Conservation (phyloP, 2,113 vertebrate genomes). For the Ailuropoda melanoleuca region DNA sequence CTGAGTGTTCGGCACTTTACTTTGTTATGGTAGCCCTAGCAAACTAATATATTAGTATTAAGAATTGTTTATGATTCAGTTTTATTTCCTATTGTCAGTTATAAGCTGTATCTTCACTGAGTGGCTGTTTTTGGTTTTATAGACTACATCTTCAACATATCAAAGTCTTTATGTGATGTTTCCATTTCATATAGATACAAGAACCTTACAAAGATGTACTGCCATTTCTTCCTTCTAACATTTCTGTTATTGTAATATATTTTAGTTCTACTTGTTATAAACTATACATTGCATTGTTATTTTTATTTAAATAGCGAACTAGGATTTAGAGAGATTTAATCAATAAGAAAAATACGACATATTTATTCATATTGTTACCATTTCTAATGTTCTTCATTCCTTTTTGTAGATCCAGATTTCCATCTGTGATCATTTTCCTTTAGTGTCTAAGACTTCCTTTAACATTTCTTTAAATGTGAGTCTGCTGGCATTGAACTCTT, state of each 20-base stretch:
- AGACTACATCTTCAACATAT: not conserved
- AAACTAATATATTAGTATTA: not conserved
- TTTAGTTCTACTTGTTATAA: not conserved
- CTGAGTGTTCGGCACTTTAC: not conserved
- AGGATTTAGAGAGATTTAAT: not conserved
- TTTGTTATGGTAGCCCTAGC: not conserved
- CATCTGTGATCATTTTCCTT: not conserved
- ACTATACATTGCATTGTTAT: not conserved
- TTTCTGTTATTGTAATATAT: not conserved
- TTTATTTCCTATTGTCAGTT: not conserved
- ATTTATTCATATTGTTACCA: not conserved
- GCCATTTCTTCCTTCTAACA: not conserved
- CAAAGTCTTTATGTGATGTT: not conserved
- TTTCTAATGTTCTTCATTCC: not conserved
- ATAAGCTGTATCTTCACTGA: not conserved
- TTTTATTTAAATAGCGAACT: not conserved
- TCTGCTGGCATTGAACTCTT: not conserved
- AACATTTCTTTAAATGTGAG: constrained; percentile 1
- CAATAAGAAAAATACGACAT: not conserved
- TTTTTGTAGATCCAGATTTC: not conserved
- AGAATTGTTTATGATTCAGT: not conserved
- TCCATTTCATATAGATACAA: not conserved
- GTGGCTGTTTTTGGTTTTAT: not conserved
- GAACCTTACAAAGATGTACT: not conserved
- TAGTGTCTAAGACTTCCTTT: not conserved